Conservation (phyloP, 2,888 invertebrate species). For the Scelioninae gen. 2 region DNA sequence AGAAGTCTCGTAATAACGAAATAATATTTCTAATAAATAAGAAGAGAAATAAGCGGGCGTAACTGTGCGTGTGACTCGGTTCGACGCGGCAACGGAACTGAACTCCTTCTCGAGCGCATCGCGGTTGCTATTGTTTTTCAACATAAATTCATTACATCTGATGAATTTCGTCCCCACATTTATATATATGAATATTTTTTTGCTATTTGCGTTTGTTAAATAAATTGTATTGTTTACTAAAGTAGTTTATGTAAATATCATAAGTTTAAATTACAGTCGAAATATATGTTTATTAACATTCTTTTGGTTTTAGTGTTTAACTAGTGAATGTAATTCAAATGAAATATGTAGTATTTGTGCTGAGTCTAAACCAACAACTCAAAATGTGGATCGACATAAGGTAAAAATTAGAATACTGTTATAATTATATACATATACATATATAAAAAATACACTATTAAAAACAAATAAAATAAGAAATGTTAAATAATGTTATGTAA, state of each 20-base stretch:
- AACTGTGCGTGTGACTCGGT: too few relatives aligned
- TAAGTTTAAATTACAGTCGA: background rate
- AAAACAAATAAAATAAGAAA: background rate
- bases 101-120: too few relatives aligned
- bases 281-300: background rate
- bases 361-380: conserved; percentile 66
- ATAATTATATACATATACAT: background rate
- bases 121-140: too few relatives aligned
- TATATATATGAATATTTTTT: too few relatives aligned
- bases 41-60: too few relatives aligned
- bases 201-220: too few relatives aligned
- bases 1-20: too few relatives aligned
- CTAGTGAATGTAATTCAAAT: conserved; percentile 52
- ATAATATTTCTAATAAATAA: too few relatives aligned
- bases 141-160: too few relatives aligned
- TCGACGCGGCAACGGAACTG: too few relatives aligned
- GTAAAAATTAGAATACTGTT: conserved; percentile 61
- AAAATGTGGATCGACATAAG: conserved; percentile 70
- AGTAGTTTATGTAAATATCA: background rate
- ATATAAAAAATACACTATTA: background rate
- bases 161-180: too few relatives aligned
- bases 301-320: conserved; percentile 52
- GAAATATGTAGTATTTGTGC: conserved; percentile 63
- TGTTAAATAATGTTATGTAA: conserved; percentile 3
- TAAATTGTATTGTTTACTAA: too few relatives aligned